Percentiles rank a stretch among this genome's conserved stretches.
Conservation (phyloP, 2,888 invertebrate genomes). For the Pollenia amentaria region DNA sequence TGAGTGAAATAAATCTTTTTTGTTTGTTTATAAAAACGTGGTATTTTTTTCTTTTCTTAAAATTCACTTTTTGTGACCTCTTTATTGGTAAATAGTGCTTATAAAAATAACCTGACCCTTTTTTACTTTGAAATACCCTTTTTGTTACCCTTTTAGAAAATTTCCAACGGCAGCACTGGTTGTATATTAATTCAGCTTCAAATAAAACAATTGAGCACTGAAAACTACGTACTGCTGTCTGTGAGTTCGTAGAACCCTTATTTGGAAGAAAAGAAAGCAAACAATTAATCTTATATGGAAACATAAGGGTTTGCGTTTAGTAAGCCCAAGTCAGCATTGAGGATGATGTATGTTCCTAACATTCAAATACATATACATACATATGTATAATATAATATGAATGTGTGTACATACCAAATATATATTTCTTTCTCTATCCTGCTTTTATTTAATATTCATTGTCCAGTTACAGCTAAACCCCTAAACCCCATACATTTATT, state of each 20-base stretch:
- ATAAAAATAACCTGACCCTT: too few species aligned
- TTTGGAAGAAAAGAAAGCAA: constrained; percentile 20
- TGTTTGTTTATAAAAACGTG: too few species aligned
- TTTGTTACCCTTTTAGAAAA: too few species aligned
- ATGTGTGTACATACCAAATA: not conserved
- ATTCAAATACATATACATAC: not conserved
- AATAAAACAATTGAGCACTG: constrained; percentile 4
- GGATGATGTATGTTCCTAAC: not conserved
- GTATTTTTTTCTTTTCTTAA: too few species aligned
- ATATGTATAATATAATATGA: not conserved
- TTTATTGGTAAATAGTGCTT: too few species aligned
- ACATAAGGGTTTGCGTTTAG: constrained; percentile 21
- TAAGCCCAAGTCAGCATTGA: not conserved
- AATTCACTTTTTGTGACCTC: too few species aligned
- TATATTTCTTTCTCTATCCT: constrained; percentile 10
- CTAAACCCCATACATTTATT: too few species aligned
- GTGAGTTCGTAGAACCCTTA: constrained; percentile 21
- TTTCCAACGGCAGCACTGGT: too few species aligned
- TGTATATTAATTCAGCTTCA: not conserved
- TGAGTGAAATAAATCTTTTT: too few species aligned
- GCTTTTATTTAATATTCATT: not conserved
- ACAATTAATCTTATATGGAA: constrained; percentile 14
- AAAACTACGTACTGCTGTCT: not conserved
- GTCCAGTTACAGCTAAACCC: constrained; percentile 25
- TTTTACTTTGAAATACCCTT: too few species aligned